phyloP scores from a whole-genome alignment of 1,140 invertebrate genomes.

The Drosophila pandora region DNA sequence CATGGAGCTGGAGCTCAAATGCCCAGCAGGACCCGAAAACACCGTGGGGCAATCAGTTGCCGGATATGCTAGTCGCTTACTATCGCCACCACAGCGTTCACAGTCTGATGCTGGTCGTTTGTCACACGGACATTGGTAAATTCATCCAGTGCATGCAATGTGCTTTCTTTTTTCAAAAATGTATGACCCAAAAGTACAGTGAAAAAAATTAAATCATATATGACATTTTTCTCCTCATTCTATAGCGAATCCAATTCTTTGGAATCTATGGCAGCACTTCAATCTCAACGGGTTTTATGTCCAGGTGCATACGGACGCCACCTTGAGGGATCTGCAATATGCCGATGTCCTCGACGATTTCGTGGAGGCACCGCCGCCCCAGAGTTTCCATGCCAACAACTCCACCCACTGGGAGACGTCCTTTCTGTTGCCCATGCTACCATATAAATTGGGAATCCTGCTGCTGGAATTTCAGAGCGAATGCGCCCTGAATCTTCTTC shows the following conservation, averaged over 20 bases:
- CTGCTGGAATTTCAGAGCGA: conserved; percentile 55
- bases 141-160: conserved; percentile 43
- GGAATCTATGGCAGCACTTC: conserved; percentile 51
- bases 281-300: conserved; percentile 66
- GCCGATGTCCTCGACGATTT: conserved; percentile 36
- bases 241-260: conserved; percentile 40
- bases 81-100: conserved; percentile 76
- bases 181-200: conserved; percentile 33
- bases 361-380: conserved; percentile 53
- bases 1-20: conserved; percentile 38
- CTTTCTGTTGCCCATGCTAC: conserved; percentile 43
- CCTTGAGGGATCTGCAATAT: conserved; percentile 51
- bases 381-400: conserved; percentile 57
- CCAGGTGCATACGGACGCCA: conserved; percentile 62
- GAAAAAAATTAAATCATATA: not conserved
- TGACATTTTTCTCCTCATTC: not conserved
- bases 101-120: conserved; percentile 75
- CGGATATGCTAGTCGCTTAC: conserved; percentile 80
- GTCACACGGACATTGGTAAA: conserved; percentile 77
- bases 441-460: conserved; percentile 67
- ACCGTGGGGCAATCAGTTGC: conserved; percentile 75
- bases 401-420: conserved; percentile 58
- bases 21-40: conserved; percentile 22
- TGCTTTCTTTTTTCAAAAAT: conserved; percentile 35
- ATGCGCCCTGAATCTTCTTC: conserved; percentile 69